phyloP scores from a whole-genome alignment of 2,113 vertebrate species.

The Semnornis frantzii region DNA sequence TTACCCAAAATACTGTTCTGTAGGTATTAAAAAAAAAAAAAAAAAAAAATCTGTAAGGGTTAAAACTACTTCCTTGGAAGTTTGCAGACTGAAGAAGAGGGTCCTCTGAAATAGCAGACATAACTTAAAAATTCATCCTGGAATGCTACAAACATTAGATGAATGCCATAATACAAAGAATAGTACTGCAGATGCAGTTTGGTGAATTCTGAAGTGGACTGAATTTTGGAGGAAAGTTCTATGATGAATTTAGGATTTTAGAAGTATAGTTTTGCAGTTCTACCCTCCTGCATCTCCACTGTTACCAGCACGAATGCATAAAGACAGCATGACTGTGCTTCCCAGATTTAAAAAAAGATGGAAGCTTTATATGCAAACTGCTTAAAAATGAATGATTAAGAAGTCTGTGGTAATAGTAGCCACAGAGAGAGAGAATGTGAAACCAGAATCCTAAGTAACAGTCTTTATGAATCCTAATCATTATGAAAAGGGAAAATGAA shows the following conservation, averaged over 20 bases:
- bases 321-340: neutral
- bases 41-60: neutral
- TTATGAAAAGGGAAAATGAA: neutral
- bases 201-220: neutral
- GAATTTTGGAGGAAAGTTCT: neutral
- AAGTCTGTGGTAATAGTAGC: neutral
- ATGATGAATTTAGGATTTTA: neutral
- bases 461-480: neutral
- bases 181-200: neutral
- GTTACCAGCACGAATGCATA: neutral
- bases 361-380: neutral
- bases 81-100: neutral
- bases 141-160: neutral
- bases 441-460: neutral
- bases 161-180: neutral
- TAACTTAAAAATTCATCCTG: neutral
- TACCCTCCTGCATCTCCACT: neutral
- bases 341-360: neutral
- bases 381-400: neutral
- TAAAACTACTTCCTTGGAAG: neutral
- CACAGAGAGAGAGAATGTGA: neutral
- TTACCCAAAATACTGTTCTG: neutral
- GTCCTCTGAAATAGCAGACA: neutral
- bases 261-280: neutral
- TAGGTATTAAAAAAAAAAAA: neutral